A percentile compares a stretch with the other conserved stretches of the same genome.
These are phyloP conservation scores for Yponomeuta evonymella DNA, from an alignment of 2,888 invertebrate species.

Conservation along the genomic window DNA sequence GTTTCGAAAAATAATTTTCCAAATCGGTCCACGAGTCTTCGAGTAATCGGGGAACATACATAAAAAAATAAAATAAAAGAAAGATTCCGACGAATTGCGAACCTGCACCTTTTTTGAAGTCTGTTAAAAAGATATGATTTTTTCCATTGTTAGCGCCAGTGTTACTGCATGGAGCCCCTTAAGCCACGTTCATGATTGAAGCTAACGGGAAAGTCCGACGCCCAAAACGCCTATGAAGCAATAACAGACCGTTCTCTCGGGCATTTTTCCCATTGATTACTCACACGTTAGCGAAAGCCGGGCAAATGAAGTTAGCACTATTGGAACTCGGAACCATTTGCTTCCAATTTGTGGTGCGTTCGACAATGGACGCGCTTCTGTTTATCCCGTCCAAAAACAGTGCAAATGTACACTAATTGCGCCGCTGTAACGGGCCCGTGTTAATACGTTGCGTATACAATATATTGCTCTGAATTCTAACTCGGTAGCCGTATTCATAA, in stretches of 20 bases:
- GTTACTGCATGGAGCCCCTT: too few species aligned
- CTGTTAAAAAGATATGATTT: too few species aligned
- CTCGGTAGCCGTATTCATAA: neutral
- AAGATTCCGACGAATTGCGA: too few species aligned
- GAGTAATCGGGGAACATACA: too few species aligned
- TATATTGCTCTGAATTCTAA: conserved; percentile 41
- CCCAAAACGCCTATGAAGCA: conserved; percentile 29
- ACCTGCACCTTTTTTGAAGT: too few species aligned
- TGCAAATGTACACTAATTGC: conserved; percentile 73
- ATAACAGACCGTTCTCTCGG: conserved; percentile 41
- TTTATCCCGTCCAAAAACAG: conserved; percentile 73
- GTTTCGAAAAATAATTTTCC: too few species aligned
- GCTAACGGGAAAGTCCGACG: neutral
- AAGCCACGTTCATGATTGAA: neutral
- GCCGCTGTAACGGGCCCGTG: conserved; percentile 53
- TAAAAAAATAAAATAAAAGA: too few species aligned
- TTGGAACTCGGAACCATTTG: conserved; percentile 58
- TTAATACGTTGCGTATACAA: conserved; percentile 60
- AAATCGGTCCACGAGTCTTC: too few species aligned
- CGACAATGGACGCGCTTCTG: conserved; percentile 65
- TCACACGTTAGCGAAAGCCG: conserved; percentile 73
- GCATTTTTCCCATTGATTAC: conserved; percentile 45
- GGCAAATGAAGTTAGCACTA: conserved; percentile 72
- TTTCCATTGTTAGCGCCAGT: too few species aligned
- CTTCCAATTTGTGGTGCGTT: conserved; percentile 63